Evolutionary conservation across 2,888 invertebrate species (phyloP).

Genomic region (Drosophila algonquin): DNA sequence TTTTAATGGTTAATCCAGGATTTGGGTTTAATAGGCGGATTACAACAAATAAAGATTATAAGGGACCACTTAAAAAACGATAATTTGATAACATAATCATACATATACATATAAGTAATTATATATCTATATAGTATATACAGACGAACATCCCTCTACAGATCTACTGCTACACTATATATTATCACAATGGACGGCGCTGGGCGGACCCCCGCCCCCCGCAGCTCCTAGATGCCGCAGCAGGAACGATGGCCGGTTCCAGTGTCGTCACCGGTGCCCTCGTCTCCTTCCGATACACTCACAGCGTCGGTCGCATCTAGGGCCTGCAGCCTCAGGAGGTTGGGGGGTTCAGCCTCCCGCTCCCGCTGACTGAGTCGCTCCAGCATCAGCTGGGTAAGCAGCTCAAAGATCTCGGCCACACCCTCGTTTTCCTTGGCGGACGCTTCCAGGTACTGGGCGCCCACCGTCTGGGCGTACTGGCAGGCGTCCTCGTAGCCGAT

Average conservation of each 20-base stretch:
- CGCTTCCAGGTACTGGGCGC: conserved; percentile 95
- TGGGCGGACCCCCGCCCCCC: conserved; percentile 13
- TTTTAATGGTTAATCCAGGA: not conserved
- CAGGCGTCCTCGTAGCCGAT: conserved; percentile 94
- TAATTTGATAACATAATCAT: conserved; percentile 38
- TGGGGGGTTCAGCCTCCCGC: conserved; percentile 5
- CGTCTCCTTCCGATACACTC: conserved; percentile 42
- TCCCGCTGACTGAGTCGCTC: conserved; percentile 65
- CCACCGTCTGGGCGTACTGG: conserved; percentile 95
- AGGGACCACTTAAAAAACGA: conserved; percentile 16
- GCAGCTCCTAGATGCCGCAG: conserved; percentile 64
- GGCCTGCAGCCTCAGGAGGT: conserved; percentile 54
- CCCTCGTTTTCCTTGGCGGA: conserved; percentile 97
- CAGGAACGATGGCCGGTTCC: conserved; percentile 58
- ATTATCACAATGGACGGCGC: conserved; percentile 70
- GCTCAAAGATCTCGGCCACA: conserved; percentile 95
- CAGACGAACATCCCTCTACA: conserved; percentile 60
- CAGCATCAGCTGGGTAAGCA: conserved; percentile 91
- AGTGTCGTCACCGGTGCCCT: conserved; percentile 1
- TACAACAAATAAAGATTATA: conserved; percentile 11
- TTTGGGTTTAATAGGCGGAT: not conserved
- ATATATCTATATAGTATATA: conserved; percentile 49
- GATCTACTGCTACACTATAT: conserved; percentile 61
- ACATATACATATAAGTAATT: conserved; percentile 12
- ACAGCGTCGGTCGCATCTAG: conserved; percentile 41